A percentile compares a stretch with the other conserved stretches of the same genome.
Evolutionary conservation across 2,797 vertebrate species (phyloP).

Genomic region (Balearica regulorum): DNA sequence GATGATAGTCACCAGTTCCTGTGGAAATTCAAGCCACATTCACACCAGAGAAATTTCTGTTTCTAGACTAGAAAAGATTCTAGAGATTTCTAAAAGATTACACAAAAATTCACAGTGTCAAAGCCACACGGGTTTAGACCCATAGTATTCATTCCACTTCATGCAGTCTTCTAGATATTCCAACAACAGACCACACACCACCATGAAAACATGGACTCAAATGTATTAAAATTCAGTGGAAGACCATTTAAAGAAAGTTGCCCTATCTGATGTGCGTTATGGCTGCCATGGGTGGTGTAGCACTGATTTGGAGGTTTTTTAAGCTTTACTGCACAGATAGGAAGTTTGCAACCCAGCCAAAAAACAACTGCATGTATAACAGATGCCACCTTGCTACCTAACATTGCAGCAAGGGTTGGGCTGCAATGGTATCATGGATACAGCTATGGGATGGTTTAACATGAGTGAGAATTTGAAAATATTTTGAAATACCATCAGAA

Average conservation of each 20-base stretch:
- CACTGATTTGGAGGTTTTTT: not conserved
- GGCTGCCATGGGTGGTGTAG: not conserved
- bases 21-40: not conserved
- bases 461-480: not conserved
- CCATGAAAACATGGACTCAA: not conserved
- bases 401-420: not conserved
- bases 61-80: not conserved
- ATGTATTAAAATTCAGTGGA: not conserved
- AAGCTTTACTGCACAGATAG: not conserved
- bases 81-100: not conserved
- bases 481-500: not conserved
- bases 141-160: not conserved
- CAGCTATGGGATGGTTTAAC: not conserved
- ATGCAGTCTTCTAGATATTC: not conserved
- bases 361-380: not conserved
- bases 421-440: not conserved
- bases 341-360: not conserved
- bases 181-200: not conserved
- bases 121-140: fast-evolving
- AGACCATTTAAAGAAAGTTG: not conserved
- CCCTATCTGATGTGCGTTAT: not conserved
- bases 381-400: not conserved
- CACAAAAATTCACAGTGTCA: not conserved
- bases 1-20: not conserved
- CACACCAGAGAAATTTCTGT: not conserved